Conservation (phyloP, 1,140 invertebrate genomes). For the Saxidomus purpurata region DNA sequence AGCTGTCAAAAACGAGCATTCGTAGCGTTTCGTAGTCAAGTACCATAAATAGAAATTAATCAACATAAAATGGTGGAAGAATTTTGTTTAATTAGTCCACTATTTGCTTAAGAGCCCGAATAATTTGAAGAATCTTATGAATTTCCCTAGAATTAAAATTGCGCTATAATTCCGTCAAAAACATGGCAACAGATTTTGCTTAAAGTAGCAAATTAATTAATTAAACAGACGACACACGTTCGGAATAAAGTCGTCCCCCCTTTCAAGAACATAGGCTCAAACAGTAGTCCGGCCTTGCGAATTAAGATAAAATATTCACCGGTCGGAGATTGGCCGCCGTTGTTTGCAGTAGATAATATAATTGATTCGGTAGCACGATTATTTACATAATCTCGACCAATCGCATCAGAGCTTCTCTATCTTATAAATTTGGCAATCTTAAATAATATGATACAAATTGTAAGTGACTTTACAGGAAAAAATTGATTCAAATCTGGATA, state of each 20-base stretch:
- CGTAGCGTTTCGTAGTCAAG: neutral
- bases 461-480: neutral
- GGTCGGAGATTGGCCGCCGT: conserved; percentile 32
- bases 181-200: conserved; percentile 50
- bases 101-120: conserved; percentile 62
- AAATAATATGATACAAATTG: conserved; percentile 39
- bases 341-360: conserved; percentile 58
- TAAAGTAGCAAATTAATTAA: conserved; percentile 60
- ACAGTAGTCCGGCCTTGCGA: neutral
- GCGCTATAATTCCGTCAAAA: conserved; percentile 37
- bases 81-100: conserved; percentile 46
- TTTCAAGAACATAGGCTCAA: neutral
- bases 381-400: conserved; percentile 55
- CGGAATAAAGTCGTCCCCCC: neutral
- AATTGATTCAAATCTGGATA: neutral
- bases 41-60: conserved; percentile 58
- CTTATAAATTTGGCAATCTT: conserved; percentile 62
- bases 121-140: conserved; percentile 51
- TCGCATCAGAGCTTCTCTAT: conserved; percentile 17
- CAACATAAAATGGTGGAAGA: conserved; percentile 53
- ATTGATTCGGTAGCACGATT: conserved; percentile 11
- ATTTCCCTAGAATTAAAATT: conserved; percentile 62
- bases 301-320: conserved; percentile 66
- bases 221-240: conserved; percentile 19
- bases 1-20: neutral